Evolutionary conservation across 2,113 vertebrate species (phyloP).

Genomic region (Elachura formosa): DNA sequence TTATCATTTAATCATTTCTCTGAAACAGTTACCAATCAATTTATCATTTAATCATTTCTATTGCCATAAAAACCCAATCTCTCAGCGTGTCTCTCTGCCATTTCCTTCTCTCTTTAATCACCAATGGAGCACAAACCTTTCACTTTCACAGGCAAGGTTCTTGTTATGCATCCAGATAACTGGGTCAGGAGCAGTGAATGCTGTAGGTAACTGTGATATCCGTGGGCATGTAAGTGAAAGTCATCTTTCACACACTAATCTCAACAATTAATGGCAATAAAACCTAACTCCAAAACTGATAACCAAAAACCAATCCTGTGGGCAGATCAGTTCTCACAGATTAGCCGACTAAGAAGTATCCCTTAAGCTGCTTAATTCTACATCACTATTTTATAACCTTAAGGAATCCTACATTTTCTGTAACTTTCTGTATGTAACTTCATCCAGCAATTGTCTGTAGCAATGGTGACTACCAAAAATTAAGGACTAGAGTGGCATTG

Average conservation of each 20-base stretch:
- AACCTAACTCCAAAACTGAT: not conserved
- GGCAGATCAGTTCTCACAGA: not conserved
- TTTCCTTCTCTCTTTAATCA: not conserved
- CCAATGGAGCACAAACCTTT: rapidly evolving
- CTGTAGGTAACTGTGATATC: not conserved
- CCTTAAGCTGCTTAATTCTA: not conserved
- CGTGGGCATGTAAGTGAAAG: not conserved
- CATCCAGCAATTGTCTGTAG: not conserved
- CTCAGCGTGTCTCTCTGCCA: not conserved
- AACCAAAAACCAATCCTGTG: not conserved
- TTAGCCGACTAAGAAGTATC: not conserved
- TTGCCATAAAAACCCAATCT: not conserved
- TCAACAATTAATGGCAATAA: not conserved
- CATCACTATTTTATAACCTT: not conserved
- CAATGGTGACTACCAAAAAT: not conserved
- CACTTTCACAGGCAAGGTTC: rapidly evolving
- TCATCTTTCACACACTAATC: not conserved
- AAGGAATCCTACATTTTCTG: not conserved
- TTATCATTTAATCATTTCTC: not conserved
- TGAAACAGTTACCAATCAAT: not conserved
- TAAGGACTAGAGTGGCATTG: not conserved
- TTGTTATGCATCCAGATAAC: not conserved
- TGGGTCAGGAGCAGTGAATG: not conserved
- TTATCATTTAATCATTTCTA: not conserved
- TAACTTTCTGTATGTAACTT: not conserved